These are phyloP conservation scores for Corydoras maculifer DNA, from an alignment of 2,113 vertebrate genomes.

Conservation along the genomic window DNA sequence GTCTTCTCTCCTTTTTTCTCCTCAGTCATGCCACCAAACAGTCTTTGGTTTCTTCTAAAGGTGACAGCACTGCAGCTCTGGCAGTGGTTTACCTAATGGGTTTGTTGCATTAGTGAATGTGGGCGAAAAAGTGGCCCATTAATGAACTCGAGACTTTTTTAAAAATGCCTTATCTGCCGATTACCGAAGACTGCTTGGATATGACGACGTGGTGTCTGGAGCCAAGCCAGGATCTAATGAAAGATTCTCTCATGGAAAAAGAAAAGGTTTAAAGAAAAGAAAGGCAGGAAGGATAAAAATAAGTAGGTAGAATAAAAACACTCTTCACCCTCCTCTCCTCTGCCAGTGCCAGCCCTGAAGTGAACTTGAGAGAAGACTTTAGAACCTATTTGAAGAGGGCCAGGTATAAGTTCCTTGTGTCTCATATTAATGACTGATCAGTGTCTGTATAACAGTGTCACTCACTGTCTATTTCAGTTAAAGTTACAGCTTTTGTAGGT, in stretches of 20 bases:
- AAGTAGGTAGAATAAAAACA: constrained; percentile 64
- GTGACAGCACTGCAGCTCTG: constrained; percentile 61
- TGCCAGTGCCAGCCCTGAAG: background rate
- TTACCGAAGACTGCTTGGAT: constrained; percentile 65
- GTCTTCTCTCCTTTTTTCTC: constrained; percentile 43
- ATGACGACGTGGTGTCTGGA: constrained; percentile 62
- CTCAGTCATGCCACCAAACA: constrained; percentile 60
- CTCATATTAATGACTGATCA: background rate
- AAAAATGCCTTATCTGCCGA: constrained; percentile 62
- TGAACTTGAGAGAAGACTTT: constrained; percentile 58
- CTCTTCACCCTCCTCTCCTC: constrained; percentile 4
- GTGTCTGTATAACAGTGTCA: constrained; percentile 4
- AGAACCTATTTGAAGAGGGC: constrained; percentile 45
- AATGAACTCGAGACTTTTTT: constrained; percentile 65
- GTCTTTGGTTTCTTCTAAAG: constrained; percentile 62
- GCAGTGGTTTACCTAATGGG: constrained; percentile 59
- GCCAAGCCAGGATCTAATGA: constrained; percentile 63
- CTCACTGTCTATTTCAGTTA: background rate
- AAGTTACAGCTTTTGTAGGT: constrained; percentile 7
- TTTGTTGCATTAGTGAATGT: constrained; percentile 72
- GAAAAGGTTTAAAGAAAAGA: constrained; percentile 26
- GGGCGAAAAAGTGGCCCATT: constrained; percentile 67
- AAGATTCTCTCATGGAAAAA: constrained; percentile 57
- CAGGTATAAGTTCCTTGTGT: constrained; percentile 15
- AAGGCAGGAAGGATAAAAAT: constrained; percentile 54